These are phyloP conservation scores for Drosophila borborema DNA, from an alignment of 2,888 invertebrate genomes.

Conservation along the genomic window DNA sequence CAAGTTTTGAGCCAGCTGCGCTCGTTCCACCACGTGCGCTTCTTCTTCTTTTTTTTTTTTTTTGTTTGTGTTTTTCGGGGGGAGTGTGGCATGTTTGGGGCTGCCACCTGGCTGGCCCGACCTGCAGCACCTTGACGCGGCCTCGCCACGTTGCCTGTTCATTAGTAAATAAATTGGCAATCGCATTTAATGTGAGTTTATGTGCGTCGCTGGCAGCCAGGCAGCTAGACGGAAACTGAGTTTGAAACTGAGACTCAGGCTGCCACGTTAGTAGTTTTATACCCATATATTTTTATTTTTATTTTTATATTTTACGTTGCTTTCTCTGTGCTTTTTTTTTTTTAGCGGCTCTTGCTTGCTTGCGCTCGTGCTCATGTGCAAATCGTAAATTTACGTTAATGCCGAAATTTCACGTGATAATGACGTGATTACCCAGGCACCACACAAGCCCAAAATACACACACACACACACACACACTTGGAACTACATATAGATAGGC, in stretches of 20 bases:
- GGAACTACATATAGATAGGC: constrained; percentile 23
- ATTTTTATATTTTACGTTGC: constrained; percentile 40
- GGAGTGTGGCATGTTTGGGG: constrained; percentile 2
- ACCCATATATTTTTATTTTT: constrained; percentile 43
- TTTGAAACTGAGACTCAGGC: constrained; percentile 28
- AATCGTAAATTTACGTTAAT: constrained; percentile 81
- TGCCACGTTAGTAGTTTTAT: constrained; percentile 60
- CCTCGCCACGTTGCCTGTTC: constrained; percentile 55
- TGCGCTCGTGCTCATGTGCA: constrained; percentile 68
- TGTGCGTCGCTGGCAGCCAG: constrained; percentile 69
- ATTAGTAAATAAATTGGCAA: constrained; percentile 82
- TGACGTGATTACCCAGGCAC: constrained; percentile 79
- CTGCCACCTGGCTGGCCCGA: constrained; percentile 32
- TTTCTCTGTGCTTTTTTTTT: constrained; percentile 23
- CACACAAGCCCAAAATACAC: constrained; percentile 44
- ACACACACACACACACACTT: background rate
- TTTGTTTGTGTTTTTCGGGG: background rate
- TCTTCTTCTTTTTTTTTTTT: background rate
- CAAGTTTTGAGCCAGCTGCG: constrained; percentile 76
- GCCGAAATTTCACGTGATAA: constrained; percentile 82
- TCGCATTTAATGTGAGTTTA: constrained; percentile 81
- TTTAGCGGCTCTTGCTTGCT: constrained; percentile 30
- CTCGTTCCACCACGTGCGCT: constrained; percentile 25
- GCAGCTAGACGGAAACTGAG: constrained; percentile 35
- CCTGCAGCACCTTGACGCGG: constrained; percentile 21